Percentiles rank a stretch among this genome's conserved stretches.
phyloP scores from a whole-genome alignment of 2,888 invertebrate genomes.

The Melieria picta region DNA sequence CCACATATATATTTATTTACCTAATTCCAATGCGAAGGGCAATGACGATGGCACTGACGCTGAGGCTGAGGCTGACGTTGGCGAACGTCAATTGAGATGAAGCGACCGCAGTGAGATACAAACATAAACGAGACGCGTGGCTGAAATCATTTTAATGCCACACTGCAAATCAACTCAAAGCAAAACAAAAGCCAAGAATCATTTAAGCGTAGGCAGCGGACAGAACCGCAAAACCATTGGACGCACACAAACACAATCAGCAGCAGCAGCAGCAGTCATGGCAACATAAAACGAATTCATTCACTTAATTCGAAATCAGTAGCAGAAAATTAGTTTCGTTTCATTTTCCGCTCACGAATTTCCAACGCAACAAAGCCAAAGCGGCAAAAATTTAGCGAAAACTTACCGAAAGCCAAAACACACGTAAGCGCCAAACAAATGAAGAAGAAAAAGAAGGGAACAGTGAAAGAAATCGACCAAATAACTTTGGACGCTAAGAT shows the following conservation, averaged over 20 bases:
- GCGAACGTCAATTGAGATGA: no score
- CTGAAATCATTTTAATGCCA: slow-evolving; percentile 37
- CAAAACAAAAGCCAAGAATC: no score
- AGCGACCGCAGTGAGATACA: no score
- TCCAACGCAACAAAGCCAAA: not conserved
- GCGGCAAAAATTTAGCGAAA: not conserved
- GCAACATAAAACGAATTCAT: slow-evolving; percentile 44
- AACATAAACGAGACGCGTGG: slow-evolving; percentile 17
- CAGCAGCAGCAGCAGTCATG: not conserved
- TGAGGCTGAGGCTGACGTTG: no score
- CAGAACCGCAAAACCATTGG: not conserved
- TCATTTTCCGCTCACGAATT: slow-evolving; percentile 36
- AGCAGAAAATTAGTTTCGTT: slow-evolving; percentile 59
- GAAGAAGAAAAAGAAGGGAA: not conserved
- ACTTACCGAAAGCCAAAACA: not conserved
- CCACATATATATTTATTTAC: no score
- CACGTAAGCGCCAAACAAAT: not conserved
- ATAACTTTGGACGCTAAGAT: not conserved
- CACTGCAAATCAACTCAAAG: not conserved
- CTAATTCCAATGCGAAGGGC: no score
- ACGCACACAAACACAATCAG: not conserved
- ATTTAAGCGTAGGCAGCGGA: no score
- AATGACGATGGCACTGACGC: no score
- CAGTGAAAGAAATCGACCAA: not conserved
- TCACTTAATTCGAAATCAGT: slow-evolving; percentile 60